These are phyloP conservation scores for Platycercus adscitus DNA, from an alignment of 2,113 vertebrate species.

Conservation along the genomic window DNA sequence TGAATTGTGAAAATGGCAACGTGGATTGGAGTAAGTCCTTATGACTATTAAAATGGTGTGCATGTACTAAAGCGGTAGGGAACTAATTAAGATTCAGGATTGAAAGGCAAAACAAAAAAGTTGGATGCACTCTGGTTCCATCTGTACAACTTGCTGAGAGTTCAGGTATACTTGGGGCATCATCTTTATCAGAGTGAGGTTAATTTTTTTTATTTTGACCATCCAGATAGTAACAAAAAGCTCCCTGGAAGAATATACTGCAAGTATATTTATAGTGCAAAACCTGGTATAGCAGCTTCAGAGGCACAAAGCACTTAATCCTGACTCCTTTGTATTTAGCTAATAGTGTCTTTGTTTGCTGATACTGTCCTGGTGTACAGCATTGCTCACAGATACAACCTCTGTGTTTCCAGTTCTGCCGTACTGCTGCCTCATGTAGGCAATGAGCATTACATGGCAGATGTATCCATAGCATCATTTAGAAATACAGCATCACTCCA, in stretches of 20 bases:
- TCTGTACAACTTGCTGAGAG: slow-evolving; percentile 68
- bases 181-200: slow-evolving; percentile 23
- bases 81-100: slow-evolving; percentile 81
- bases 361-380: slow-evolving; percentile 1
- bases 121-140: slow-evolving; percentile 73
- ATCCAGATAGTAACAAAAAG: slow-evolving; percentile 18
- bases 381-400: not conserved
- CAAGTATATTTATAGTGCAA: slow-evolving; percentile 16
- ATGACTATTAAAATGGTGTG: slow-evolving; percentile 80
- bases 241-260: slow-evolving; percentile 2
- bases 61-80: slow-evolving; percentile 79
- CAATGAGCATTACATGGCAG: slow-evolving; percentile 3
- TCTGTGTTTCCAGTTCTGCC: not conserved
- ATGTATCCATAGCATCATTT: slow-evolving; percentile 9
- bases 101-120: slow-evolving; percentile 69
- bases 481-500: slow-evolving; percentile 5
- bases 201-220: slow-evolving; percentile 4
- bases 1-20: slow-evolving; percentile 64
- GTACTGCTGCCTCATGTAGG: not conserved
- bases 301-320: slow-evolving; percentile 40
- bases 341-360: slow-evolving; percentile 40
- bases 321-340: slow-evolving; percentile 12
- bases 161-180: slow-evolving; percentile 25
- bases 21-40: slow-evolving; percentile 47
- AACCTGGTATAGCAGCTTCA: not conserved